These are phyloP conservation scores for Hypomecis punctinalis DNA, from an alignment of 2,888 invertebrate genomes.

Conservation along the genomic window DNA sequence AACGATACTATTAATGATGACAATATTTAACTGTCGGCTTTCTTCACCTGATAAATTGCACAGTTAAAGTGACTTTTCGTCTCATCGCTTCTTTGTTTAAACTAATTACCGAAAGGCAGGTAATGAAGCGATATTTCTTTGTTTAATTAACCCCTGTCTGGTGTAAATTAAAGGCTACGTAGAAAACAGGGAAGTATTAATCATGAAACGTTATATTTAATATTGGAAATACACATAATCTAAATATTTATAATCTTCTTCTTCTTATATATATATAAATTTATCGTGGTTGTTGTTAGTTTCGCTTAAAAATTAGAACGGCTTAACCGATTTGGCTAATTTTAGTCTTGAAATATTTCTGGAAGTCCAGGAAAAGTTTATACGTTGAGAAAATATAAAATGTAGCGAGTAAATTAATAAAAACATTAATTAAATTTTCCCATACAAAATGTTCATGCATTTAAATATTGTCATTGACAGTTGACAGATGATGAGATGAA, in stretches of 20 bases:
- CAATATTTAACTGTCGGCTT: conserved; percentile 75
- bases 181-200: conserved; percentile 1
- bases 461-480: too few species aligned
- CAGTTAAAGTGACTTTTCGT: conserved; percentile 61
- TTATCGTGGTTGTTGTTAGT: too few species aligned
- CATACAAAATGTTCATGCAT: too few species aligned
- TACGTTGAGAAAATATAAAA: too few species aligned
- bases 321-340: too few species aligned
- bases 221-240: background rate
- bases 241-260: background rate
- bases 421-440: too few species aligned
- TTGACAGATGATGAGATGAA: too few species aligned
- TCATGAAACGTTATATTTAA: background rate
- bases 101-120: conserved; percentile 43
- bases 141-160: conserved; percentile 31
- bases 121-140: conserved; percentile 40
- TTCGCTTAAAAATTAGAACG: too few species aligned
- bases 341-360: too few species aligned
- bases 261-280: too few species aligned
- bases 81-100: conserved; percentile 41
- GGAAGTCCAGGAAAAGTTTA: too few species aligned
- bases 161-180: conserved; percentile 11
- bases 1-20: conserved; percentile 77
- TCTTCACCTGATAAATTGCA: conserved; percentile 68
- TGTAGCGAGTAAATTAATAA: too few species aligned